Percentiles rank a stretch among this genome's conserved stretches.
These are phyloP conservation scores for Cuculus canorus DNA, from an alignment of 2,797 vertebrate genomes.

Conservation along the genomic window DNA sequence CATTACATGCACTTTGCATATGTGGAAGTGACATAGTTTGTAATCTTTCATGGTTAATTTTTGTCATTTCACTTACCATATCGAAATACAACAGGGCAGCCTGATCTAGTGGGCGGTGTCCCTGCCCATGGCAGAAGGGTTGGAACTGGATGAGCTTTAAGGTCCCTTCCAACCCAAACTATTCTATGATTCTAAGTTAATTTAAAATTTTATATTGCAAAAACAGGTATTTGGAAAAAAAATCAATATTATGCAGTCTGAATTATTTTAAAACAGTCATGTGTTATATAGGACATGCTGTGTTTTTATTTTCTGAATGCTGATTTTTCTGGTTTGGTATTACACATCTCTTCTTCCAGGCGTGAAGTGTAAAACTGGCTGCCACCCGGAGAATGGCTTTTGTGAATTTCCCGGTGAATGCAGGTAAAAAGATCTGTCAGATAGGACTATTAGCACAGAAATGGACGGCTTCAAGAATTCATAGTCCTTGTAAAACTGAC, in stretches of 20 bases:
- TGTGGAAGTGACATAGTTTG: background rate
- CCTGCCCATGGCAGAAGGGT: too few relatives aligned
- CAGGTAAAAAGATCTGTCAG: constrained; percentile 82
- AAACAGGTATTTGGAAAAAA: background rate
- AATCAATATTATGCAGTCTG: background rate
- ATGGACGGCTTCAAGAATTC: background rate
- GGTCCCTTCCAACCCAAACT: too few relatives aligned
- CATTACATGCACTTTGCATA: rapidly evolving
- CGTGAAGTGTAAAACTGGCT: constrained; percentile 83
- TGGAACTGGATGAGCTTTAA: too few relatives aligned
- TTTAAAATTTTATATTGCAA: background rate
- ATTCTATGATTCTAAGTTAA: background rate
- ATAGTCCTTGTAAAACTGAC: background rate
- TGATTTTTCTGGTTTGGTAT: background rate
- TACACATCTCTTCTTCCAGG: constrained; percentile 73
- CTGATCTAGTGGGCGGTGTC: too few relatives aligned
- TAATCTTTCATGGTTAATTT: background rate
- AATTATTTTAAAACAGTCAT: background rate
- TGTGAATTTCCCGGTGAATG: constrained; percentile 89
- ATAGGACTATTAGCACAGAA: background rate
- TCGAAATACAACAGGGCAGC: background rate
- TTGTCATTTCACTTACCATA: background rate
- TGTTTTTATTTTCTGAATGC: background rate
- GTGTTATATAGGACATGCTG: background rate
- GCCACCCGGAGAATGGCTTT: constrained; percentile 86